phyloP scores from a whole-genome alignment of 1,140 invertebrate genomes.

The Acyrthosiphon pisum region DNA sequence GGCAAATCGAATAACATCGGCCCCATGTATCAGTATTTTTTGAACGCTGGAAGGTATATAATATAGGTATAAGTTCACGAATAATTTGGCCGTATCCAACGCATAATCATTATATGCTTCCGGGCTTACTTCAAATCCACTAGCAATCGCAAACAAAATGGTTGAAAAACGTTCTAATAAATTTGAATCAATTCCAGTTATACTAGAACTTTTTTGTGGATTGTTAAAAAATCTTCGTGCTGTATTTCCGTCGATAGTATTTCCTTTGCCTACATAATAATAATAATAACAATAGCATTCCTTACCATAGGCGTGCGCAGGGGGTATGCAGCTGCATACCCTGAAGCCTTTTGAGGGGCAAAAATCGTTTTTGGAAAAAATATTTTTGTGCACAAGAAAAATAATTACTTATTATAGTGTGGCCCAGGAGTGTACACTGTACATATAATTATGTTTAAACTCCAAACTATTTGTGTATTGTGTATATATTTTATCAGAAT shows the following conservation, averaged over 20 bases:
- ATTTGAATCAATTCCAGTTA: conserved; percentile 60
- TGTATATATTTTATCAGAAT: no score
- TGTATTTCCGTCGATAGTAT: conserved; percentile 63
- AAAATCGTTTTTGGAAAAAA: no score
- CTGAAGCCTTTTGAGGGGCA: no score
- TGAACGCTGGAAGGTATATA: background rate
- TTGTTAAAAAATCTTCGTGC: conserved; percentile 63
- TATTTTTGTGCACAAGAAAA: no score
- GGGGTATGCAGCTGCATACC: no score
- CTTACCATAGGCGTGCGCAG: no score
- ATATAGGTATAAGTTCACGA: conserved; percentile 58
- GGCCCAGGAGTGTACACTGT: no score
- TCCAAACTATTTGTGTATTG: no score
- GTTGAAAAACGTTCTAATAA: conserved; percentile 16
- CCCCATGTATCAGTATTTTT: background rate
- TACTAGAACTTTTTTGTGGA: conserved; percentile 60
- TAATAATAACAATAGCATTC: no score
- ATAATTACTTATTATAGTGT: no score
- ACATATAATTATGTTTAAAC: no score
- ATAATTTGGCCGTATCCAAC: conserved; percentile 60
- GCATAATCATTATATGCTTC: conserved; percentile 13
- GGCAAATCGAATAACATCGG: background rate
- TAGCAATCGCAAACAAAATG: background rate
- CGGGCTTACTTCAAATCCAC: background rate
- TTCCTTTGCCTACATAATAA: conserved; percentile 62